Evolutionary conservation across 1,140 invertebrate species (phyloP).

Genomic region (Drosophila tani): DNA sequence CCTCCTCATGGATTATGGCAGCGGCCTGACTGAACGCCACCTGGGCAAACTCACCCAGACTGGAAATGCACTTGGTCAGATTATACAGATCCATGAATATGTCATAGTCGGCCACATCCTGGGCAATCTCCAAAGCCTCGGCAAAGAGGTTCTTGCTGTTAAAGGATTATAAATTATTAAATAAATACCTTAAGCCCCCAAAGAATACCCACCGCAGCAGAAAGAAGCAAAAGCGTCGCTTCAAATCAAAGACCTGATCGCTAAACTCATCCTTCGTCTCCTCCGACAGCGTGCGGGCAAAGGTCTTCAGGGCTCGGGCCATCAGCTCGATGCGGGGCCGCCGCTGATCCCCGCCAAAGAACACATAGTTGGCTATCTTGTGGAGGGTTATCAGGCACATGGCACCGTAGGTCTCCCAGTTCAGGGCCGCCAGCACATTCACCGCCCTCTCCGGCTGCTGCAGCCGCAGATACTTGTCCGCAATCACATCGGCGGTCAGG

Average conservation of each 20-base stretch:
- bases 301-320: conserved; percentile 90
- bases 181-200: not conserved
- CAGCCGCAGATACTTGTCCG: conserved; percentile 89
- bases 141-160: conserved; percentile 91
- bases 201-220: conserved; percentile 87
- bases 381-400: conserved; percentile 89
- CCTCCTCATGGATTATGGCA: conserved; percentile 86
- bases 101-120: conserved; percentile 93
- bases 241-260: conserved; percentile 90
- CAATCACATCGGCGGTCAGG: conserved; percentile 87
- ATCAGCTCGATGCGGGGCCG: conserved; percentile 88
- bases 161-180: not conserved
- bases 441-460: conserved; percentile 89
- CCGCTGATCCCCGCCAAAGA: conserved; percentile 85
- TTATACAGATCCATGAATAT: conserved; percentile 94
- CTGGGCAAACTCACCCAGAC: conserved; percentile 88
- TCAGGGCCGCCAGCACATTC: conserved; percentile 88
- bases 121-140: conserved; percentile 93
- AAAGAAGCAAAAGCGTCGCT: conserved; percentile 92
- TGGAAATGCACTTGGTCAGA: conserved; percentile 89
- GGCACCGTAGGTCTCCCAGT: conserved; percentile 90
- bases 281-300: conserved; percentile 88
- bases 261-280: conserved; percentile 90
- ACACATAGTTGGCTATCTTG: conserved; percentile 89
- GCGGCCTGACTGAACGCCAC: conserved; percentile 91